phyloP scores from a whole-genome alignment of 2,797 vertebrate genomes.

The Pteropus rufus region DNA sequence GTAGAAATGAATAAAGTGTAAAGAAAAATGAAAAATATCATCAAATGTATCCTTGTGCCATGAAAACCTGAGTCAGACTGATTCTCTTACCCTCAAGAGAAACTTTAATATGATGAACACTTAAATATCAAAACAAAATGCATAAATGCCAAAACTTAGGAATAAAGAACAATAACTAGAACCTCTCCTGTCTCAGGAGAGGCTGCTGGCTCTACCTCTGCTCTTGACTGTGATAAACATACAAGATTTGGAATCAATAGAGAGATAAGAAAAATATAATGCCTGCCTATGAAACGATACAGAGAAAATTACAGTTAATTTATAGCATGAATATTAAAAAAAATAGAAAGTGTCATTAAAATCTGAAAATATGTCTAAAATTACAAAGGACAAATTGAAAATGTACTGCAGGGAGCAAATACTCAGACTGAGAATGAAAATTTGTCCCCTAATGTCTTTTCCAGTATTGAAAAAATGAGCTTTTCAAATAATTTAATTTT shows the following conservation, averaged over 20 bases:
- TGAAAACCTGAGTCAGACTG: not conserved
- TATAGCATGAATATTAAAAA: not conserved
- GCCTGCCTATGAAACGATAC: not conserved
- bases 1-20: not conserved
- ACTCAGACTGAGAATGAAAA: not conserved
- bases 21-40: not conserved
- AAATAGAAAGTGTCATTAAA: not conserved
- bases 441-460: not conserved
- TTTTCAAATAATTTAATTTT: constrained; percentile 22
- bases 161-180: constrained; percentile 51
- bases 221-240: constrained; percentile 16
- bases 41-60: not conserved
- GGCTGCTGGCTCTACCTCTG: not conserved
- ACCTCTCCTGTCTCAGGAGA: not conserved
- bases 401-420: not conserved
- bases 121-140: constrained; percentile 64
- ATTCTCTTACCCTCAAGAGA: constrained; percentile 1
- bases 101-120: not conserved
- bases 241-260: not conserved
- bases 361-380: not conserved
- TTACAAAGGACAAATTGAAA: not conserved
- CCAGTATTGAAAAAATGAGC: not conserved
- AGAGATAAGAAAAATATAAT: not conserved
- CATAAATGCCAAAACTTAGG: constrained; percentile 34
- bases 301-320: not conserved